Base-by-base conservation (phyloP, 2,113 vertebrate genomes). In the Toxostoma redivivum region DNA sequence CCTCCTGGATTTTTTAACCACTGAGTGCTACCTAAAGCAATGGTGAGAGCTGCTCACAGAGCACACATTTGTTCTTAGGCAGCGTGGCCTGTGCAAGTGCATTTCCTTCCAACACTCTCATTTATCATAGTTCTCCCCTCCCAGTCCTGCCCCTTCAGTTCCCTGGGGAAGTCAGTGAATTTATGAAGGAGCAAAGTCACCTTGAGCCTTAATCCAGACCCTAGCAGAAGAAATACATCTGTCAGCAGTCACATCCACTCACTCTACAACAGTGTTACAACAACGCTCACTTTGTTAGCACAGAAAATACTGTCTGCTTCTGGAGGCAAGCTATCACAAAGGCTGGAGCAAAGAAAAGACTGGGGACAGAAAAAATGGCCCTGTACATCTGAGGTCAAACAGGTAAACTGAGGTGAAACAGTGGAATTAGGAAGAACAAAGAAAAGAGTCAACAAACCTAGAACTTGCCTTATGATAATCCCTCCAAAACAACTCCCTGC, bases 251-350 rank as follows among this genome's bases (percentile, higher is more conserved):
- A 64, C 85, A 86, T 93, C 94, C 95, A 88, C 96, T 86, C 90
- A 94, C 93, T 90, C 85, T 15, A n/a, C 44, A 58, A 60, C 48
- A 18, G 76, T 51, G 33, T 94, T 92, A 93, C 90, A 96, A 97
- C 95, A 96, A 95, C 56, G 92, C 81, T 95, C 88, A 95, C 92
- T 93, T 95, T 96, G 95, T 95, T 81, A 83, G 88, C 81, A 24
- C 47, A 48, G 92, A 86, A 74, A 86, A 83, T 40, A 33, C 44
- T 5, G 10, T 33, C 64, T 90, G 67, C 57, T 77, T n/a, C 72
- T 73, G 61, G 31, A 80, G 60, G 90, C 35, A 30, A 72, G 56
- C 71, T 88, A 33, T 51, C 48, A 56, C 35, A 72, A 77, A 77
- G 58, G 50, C 61, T 80, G 50, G 21, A 86, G 71, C 17, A 38